Evolutionary conservation across 1,140 invertebrate genomes (phyloP), one percentile per base, ranked within the genome.

Genomic region (Rhyzopertha dominica): DNA sequence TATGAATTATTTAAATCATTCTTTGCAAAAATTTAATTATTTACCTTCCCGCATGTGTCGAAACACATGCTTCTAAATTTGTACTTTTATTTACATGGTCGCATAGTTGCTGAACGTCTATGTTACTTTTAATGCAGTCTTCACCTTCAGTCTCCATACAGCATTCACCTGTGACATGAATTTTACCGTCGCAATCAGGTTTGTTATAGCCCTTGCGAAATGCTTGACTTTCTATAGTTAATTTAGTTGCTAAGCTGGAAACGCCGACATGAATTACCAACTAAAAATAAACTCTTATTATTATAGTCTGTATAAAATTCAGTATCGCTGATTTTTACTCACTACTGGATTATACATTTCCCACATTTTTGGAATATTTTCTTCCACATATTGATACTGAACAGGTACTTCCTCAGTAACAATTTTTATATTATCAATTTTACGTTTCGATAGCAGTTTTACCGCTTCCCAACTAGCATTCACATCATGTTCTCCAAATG

Each of bases 381-480:
- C 55, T 47, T 76, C 68, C 4, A 85, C 80, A 49, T 74, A 65
- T 14, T 77, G 62, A 60, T 87, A 87, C 4, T 69, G 73, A 16
- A 87, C 84, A 4, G 81, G 79, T 49, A 85, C 71, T 66, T 84
- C 74, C 42, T 76, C 47, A 18, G 67, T 66, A 14, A 83, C 66
- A 17, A 87, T 55, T 47, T 78, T 71, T 12, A 80, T 63, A 8
- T 68, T 69, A 29, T 71, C 65, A 48, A 71, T 63, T 43, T 74
- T 66, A 14, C 66, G 57, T 41, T 69, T 66, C 19, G 72, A 68
- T 43, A 84, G 62, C 40, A 77, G 57, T 59, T 80, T 78, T 0
- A 86, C 85, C 13, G 80, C 78, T 59, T 84, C 77, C 84, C 85
- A 88, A 59, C 85, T 89, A 1, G 85, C 79, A 62, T 90, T 90